Percentiles rank a stretch among this genome's conserved stretches.
These are phyloP conservation scores for Heliconius charithonia DNA, from an alignment of 2,888 invertebrate species.

Conservation along the genomic window DNA sequence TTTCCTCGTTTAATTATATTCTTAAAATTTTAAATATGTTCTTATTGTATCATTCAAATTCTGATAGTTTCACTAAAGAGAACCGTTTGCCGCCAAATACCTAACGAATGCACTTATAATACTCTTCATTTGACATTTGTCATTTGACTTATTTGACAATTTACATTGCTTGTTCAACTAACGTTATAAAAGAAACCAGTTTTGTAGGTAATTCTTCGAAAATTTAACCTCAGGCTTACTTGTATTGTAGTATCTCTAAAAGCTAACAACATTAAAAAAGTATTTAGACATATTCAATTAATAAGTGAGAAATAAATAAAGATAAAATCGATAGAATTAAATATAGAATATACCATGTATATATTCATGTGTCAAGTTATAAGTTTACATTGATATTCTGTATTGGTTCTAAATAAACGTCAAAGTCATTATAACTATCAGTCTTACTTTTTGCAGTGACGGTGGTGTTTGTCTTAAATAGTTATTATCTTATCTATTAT, in stretches of 20 bases:
- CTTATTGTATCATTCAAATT: background rate
- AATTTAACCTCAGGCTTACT: too few relatives aligned
- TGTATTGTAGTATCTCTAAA: too few relatives aligned
- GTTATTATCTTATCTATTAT: slow-evolving; percentile 38
- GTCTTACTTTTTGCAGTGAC: slow-evolving; percentile 28
- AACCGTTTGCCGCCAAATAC: slow-evolving; percentile 15
- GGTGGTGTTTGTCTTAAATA: slow-evolving; percentile 32
- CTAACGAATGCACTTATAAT: background rate
- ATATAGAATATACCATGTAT: background rate
- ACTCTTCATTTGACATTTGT: background rate
- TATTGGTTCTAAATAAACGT: background rate
- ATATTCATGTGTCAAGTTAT: background rate
- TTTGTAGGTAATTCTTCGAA: too few relatives aligned
- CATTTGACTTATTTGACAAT: background rate
- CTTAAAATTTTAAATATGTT: background rate
- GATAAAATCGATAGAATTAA: background rate
- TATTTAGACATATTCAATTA: background rate
- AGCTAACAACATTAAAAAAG: too few relatives aligned
- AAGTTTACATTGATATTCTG: slow-evolving; percentile 8
- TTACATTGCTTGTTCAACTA: too few relatives aligned
- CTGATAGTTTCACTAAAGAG: background rate
- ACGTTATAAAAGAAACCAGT: too few relatives aligned
- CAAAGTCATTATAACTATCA: slow-evolving; percentile 9
- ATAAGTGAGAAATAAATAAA: background rate
- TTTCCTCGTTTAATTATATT: background rate